These are phyloP conservation scores for Lagopus muta DNA, from an alignment of 2,113 vertebrate genomes.

Conservation along the genomic window DNA sequence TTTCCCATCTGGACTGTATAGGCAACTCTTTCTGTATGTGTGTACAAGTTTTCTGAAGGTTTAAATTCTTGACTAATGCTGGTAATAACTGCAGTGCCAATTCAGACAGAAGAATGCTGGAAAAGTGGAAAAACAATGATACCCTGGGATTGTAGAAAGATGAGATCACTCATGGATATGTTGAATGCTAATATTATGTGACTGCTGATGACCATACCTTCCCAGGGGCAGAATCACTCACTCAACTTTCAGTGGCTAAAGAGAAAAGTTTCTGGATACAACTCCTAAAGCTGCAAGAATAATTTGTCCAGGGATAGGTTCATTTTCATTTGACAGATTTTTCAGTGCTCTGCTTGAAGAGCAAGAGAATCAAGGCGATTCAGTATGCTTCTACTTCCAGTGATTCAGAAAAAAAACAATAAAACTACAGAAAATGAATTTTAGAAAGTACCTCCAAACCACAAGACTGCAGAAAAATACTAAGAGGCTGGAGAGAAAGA, in stretches of 20 bases:
- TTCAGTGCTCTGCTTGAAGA: background rate
- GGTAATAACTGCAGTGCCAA: background rate
- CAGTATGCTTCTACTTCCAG: background rate
- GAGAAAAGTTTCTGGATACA: slow-evolving; percentile 11
- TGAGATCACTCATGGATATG: slow-evolving; percentile 29
- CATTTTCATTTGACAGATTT: background rate
- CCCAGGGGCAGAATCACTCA: slow-evolving; percentile 34
- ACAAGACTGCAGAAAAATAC: background rate
- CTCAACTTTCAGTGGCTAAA: slow-evolving; percentile 1
- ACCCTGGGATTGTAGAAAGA: slow-evolving; percentile 7
- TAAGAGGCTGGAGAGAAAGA: background rate
- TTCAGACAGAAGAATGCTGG: background rate
- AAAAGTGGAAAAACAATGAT: slow-evolving; percentile 27
- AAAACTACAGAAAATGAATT: background rate
- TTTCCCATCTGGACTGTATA: background rate
- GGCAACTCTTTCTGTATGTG: background rate
- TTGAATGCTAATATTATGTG: slow-evolving; percentile 39
- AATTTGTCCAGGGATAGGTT: slow-evolving; percentile 30
- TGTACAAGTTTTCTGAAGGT: background rate
- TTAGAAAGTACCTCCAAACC: background rate
- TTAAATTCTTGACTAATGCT: background rate
- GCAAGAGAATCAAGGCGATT: background rate
- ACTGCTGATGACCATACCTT: slow-evolving; percentile 49
- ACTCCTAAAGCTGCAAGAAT: slow-evolving; percentile 14
- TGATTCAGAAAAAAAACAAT: background rate